These are phyloP conservation scores for Phalangium opilio DNA, from an alignment of 2,888 invertebrate species.

Conservation along the genomic window DNA sequence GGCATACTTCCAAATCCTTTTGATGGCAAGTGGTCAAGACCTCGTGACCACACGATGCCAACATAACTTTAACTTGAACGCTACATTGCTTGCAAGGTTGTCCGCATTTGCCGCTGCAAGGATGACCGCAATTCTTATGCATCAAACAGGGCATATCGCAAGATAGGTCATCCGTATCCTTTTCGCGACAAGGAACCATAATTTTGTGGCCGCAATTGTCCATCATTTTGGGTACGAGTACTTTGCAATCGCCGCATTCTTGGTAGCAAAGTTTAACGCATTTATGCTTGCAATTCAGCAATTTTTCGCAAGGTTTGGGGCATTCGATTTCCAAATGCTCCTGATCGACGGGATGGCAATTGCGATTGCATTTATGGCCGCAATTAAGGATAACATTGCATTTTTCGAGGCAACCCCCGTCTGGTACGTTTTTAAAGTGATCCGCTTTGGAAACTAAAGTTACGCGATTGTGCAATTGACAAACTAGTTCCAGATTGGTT, in stretches of 20 bases:
- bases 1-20: no score
- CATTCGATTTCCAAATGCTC: slow-evolving; percentile 8
- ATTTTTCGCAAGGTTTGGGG: slow-evolving; percentile 7
- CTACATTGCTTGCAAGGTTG: slow-evolving; percentile 23
- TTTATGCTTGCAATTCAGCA: slow-evolving; percentile 2
- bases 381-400: slow-evolving; percentile 29
- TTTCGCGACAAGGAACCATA: slow-evolving; percentile 9
- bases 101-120: slow-evolving; percentile 30
- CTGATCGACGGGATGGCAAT: slow-evolving; percentile 19
- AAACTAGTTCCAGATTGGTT: slow-evolving; percentile 8
- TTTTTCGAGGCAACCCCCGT: slow-evolving; percentile 25
- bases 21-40: no score
- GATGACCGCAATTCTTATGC: slow-evolving; percentile 27
- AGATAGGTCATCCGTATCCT: slow-evolving; percentile 1
- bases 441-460: slow-evolving; percentile 9
- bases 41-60: no score
- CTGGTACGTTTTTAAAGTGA: slow-evolving; percentile 12
- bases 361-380: slow-evolving; percentile 29
- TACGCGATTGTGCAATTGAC: slow-evolving; percentile 11
- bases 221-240: slow-evolving; percentile 6
- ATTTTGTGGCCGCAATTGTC: slow-evolving; percentile 16
- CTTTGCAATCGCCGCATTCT: slow-evolving; percentile 8
- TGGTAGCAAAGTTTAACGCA: slow-evolving; percentile 11
- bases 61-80: no score
- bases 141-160: slow-evolving; percentile 25